Conservation (phyloP, 2,888 invertebrate genomes). For the Drosophila hamatofila region DNA sequence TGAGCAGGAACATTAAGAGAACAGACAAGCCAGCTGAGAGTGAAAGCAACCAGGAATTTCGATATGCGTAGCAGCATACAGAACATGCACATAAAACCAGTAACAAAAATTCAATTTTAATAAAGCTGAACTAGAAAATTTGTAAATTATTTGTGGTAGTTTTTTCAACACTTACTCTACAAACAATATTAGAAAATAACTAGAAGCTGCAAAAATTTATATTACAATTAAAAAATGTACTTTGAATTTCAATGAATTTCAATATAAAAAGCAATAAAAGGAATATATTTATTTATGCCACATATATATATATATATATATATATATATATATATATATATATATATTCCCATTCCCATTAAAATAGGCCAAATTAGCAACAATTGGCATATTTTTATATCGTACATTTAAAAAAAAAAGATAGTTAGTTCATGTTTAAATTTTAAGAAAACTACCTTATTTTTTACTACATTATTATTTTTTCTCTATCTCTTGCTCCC, state of each 20-base stretch:
- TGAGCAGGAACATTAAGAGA: neutral
- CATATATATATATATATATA: too few relatives aligned
- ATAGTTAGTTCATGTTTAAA: too few relatives aligned
- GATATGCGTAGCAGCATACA: neutral
- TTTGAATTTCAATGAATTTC: neutral
- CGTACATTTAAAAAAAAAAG: too few relatives aligned
- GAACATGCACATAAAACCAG: neutral
- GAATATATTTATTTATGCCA: too few relatives aligned
- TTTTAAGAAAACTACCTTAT: too few relatives aligned
- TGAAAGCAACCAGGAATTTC: constrained; percentile 6
- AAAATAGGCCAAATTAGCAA: too few relatives aligned
- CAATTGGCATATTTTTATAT: too few relatives aligned
- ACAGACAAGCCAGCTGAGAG: constrained; percentile 8
- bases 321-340: too few relatives aligned
- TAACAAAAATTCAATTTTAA: neutral
- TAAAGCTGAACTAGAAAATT: neutral
- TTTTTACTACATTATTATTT: too few relatives aligned
- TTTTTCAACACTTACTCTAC: neutral
- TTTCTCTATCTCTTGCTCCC: too few relatives aligned
- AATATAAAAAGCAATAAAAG: too few relatives aligned
- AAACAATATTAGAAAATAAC: neutral
- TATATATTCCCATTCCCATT: too few relatives aligned
- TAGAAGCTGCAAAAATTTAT: neutral
- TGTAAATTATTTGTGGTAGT: neutral
- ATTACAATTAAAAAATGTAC: neutral